phyloP scores from a whole-genome alignment of 2,113 vertebrate species.

The Odobenus rosmarus region DNA sequence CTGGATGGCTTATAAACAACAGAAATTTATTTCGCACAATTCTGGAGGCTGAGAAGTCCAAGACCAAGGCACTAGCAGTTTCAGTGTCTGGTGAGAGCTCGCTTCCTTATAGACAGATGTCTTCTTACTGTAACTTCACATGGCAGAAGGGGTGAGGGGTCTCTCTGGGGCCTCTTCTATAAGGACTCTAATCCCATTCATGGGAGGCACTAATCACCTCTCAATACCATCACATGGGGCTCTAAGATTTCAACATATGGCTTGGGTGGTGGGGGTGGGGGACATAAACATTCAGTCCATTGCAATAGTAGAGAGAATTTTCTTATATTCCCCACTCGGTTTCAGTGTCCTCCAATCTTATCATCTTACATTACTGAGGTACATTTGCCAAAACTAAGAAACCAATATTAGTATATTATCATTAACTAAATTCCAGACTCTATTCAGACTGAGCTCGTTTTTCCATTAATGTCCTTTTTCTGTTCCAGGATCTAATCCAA shows the following conservation, averaged over 20 bases:
- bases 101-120: not conserved
- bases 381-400: conserved; percentile 28
- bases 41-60: not conserved
- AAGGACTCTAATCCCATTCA: not conserved
- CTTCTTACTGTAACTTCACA: not conserved
- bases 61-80: not conserved
- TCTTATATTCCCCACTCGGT: not conserved
- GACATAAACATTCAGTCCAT: not conserved
- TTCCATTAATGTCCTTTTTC: not conserved
- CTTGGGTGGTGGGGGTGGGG: not conserved
- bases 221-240: not conserved
- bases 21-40: not conserved
- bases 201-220: not conserved
- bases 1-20: not conserved
- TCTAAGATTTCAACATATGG: not conserved
- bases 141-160: not conserved
- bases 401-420: not conserved
- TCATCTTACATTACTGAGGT: not conserved
- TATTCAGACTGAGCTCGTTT: conserved; percentile 1
- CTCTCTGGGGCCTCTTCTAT: not conserved
- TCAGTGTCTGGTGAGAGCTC: not conserved
- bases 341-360: not conserved
- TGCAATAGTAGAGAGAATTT: not conserved
- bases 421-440: not conserved
- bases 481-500: not conserved